Conservation (phyloP, 2,888 invertebrate genomes). For the Apamea epomidion region DNA sequence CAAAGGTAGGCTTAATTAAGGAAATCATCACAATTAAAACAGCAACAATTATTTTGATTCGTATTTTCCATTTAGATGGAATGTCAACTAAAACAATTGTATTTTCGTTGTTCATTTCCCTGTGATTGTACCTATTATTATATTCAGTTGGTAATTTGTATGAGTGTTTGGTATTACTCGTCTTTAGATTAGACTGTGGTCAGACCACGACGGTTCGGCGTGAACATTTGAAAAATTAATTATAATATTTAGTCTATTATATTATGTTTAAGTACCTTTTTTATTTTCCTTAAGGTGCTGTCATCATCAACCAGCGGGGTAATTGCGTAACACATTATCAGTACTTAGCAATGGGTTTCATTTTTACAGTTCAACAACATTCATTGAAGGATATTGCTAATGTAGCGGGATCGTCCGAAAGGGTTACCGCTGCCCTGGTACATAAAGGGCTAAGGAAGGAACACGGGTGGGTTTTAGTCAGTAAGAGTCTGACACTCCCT, state of each 20-base stretch:
- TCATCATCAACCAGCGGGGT: background rate
- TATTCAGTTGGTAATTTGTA: constrained; percentile 27
- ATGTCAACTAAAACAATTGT: constrained; percentile 2
- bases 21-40: constrained; percentile 12
- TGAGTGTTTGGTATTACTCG: constrained; percentile 21
- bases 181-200: constrained; percentile 11
- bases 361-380: too few relatives aligned
- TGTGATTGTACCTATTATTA: constrained; percentile 14
- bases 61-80: constrained; percentile 33
- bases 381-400: too few relatives aligned
- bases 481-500: too few relatives aligned
- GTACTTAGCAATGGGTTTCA: too few relatives aligned
- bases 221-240: background rate
- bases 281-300: background rate
- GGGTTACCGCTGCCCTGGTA: too few relatives aligned
- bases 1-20: background rate
- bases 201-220: background rate
- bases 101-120: constrained; percentile 19
- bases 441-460: too few relatives aligned
- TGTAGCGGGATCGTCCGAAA: too few relatives aligned
- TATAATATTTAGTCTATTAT: background rate
- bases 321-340: too few relatives aligned
- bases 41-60: constrained; percentile 11
- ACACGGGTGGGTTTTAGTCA: too few relatives aligned
- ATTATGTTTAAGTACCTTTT: background rate